Evolutionary conservation across 2,888 invertebrate genomes (phyloP), one percentile per base, ranked within the genome.

Genomic region (Melipona bicolor): DNA sequence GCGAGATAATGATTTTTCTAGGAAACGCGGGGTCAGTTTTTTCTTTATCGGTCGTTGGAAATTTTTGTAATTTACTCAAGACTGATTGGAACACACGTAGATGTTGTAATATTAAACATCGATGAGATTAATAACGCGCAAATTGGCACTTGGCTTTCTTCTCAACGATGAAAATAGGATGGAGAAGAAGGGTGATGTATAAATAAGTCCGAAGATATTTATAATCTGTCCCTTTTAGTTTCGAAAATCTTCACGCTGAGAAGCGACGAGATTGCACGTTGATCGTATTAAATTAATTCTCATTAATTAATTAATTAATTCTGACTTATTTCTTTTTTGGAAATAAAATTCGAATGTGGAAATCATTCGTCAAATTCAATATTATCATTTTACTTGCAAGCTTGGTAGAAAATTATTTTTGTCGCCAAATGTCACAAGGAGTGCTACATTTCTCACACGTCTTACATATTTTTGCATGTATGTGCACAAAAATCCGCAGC

Each of bases 41-140:
- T 61, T 61, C 6, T 27, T 32, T 4, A 27, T 61, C 24, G 3
- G 6, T 24, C 24, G 6, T 24, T 27, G 27, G 17, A 27, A 61
- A 61, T n/a, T 59, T 2, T 56, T n/a, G 15, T 59, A 59, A 43
- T 9, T 43, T 9, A 43, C 43, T 36, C 36, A 13, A 56, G 15
- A 56, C 4, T 59, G 15, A n/a, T n/a, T 15, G 15, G 5, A 56
- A 56, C n/a, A 13, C n/a, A 56, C n/a, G 13, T 56, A 56, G 56
- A n/a, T 15, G n/a, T 56, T 56, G 15, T 54, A 54, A 54, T n/a
- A n/a, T 15, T 56, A 15, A n/a, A 3, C 56, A 15, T 59, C 24
- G 56, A 59, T 59, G 56, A 59, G 56, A 59, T 59, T 59, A 59
- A n/a, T 59, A 59, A 59, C 56, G 56, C 56, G n/a, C 56, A 59